Percentiles rank a stretch among this genome's conserved stretches.
These are phyloP conservation scores for Paracanthobrama guichenoti DNA, from an alignment of 2,113 vertebrate species.

Conservation along the genomic window DNA sequence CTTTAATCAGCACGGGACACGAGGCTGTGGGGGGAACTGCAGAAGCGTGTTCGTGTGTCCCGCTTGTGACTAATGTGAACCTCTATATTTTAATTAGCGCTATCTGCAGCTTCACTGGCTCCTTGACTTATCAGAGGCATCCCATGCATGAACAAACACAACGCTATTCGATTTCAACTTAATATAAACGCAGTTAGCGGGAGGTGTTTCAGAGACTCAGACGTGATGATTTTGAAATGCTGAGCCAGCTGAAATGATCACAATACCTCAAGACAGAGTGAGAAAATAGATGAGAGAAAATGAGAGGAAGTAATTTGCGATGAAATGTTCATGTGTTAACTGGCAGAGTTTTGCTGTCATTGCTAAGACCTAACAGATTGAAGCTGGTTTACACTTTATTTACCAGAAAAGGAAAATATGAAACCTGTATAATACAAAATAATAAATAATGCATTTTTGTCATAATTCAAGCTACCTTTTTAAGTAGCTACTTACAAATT, in stretches of 20 bases:
- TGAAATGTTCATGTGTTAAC: constrained; percentile 15
- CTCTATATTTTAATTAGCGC: constrained; percentile 50
- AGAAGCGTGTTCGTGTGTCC: constrained; percentile 29
- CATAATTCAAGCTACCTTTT: neutral
- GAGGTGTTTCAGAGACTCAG: constrained; percentile 30
- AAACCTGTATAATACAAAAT: neutral
- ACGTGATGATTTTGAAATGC: constrained; percentile 41
- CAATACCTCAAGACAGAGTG: constrained; percentile 21
- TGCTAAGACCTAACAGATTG: neutral
- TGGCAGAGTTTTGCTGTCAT: constrained; percentile 7
- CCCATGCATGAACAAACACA: constrained; percentile 47
- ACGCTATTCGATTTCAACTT: constrained; percentile 46
- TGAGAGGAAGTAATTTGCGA: constrained; percentile 15
- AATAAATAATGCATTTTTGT: constrained; percentile 15
- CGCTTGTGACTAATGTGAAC: constrained; percentile 41
- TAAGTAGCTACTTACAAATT: neutral
- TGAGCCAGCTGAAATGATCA: constrained; percentile 34
- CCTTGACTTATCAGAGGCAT: constrained; percentile 52
- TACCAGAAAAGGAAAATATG: neutral
- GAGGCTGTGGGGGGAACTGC: constrained; percentile 40
- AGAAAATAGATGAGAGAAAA: constrained; percentile 24
- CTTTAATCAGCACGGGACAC: constrained; percentile 54
- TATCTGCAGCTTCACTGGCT: constrained; percentile 50
- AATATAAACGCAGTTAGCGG: constrained; percentile 49
- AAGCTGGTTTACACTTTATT: neutral